These are phyloP conservation scores for Hycleus phaleratus DNA, from an alignment of 1,140 invertebrate genomes.

Conservation along the genomic window DNA sequence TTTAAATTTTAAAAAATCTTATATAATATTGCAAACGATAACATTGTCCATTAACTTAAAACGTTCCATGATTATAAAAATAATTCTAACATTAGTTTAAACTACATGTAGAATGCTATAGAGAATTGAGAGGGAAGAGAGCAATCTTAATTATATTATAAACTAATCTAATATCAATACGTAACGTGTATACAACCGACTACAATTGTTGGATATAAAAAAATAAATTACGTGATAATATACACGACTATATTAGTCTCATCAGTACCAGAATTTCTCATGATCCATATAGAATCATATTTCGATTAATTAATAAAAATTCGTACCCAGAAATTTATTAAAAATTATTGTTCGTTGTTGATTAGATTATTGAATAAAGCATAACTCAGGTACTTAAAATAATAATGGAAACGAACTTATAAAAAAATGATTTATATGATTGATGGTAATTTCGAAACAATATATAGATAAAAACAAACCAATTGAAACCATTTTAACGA, in stretches of 20 bases:
- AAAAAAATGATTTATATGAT: neutral
- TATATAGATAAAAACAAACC: constrained; percentile 4
- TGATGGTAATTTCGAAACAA: constrained; percentile 1
- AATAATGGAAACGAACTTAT: constrained; percentile 10
- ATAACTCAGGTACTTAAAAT: constrained; percentile 29
- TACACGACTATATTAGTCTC: constrained; percentile 27
- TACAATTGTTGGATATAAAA: constrained; percentile 23
- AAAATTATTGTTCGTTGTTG: neutral
- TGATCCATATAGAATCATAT: neutral
- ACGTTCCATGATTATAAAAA: constrained; percentile 28
- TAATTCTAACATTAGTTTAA: constrained; percentile 24
- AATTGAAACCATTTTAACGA: neutral
- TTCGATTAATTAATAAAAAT: neutral
- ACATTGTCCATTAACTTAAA: constrained; percentile 20
- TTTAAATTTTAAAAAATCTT: constrained; percentile 37
- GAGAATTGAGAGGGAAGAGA: constrained; percentile 19
- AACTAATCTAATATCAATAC: constrained; percentile 32
- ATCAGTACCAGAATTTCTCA: constrained; percentile 24
- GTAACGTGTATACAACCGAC: constrained; percentile 26
- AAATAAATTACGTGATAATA: constrained; percentile 32
- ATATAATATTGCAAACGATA: constrained; percentile 39
- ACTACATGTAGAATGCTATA: constrained; percentile 19
- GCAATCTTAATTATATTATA: constrained; percentile 29
- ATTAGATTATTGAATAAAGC: constrained; percentile 23
- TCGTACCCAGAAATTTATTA: neutral